These are phyloP conservation scores for Trogon melanurus DNA, from an alignment of 2,113 vertebrate genomes.

Conservation along the genomic window DNA sequence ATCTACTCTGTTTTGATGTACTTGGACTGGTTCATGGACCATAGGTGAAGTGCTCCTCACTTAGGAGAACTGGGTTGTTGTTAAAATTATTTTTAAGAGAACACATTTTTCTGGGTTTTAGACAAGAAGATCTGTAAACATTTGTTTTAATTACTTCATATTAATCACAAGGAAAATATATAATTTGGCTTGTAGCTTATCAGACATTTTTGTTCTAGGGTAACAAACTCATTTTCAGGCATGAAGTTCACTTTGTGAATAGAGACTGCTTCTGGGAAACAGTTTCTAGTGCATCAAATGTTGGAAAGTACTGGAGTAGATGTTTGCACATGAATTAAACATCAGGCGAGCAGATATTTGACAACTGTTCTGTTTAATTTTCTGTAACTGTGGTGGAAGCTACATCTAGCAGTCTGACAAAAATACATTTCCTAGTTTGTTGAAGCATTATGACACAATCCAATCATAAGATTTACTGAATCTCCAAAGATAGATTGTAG, in stretches of 20 bases:
- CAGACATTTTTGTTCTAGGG: background rate
- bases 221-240: background rate
- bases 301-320: background rate
- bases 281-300: background rate
- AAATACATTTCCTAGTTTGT: slow-evolving; percentile 2
- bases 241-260: background rate
- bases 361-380: slow-evolving; percentile 28
- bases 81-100: background rate
- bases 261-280: background rate
- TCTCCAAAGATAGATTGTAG: background rate
- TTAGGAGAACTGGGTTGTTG: background rate
- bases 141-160: background rate
- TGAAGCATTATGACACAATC: background rate
- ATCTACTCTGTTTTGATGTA: background rate
- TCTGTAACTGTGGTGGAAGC: background rate
- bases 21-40: background rate
- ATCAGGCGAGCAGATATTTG: background rate
- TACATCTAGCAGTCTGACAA: background rate
- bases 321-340: slow-evolving; percentile 36
- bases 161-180: background rate
- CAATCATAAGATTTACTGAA: background rate
- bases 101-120: background rate
- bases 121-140: background rate
- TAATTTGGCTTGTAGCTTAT: background rate
- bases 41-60: background rate